Evolutionary conservation across 2,797 vertebrate genomes (phyloP), one percentile per base, ranked within the genome.

Genomic region (Paratrypauchen microcephalus): DNA sequence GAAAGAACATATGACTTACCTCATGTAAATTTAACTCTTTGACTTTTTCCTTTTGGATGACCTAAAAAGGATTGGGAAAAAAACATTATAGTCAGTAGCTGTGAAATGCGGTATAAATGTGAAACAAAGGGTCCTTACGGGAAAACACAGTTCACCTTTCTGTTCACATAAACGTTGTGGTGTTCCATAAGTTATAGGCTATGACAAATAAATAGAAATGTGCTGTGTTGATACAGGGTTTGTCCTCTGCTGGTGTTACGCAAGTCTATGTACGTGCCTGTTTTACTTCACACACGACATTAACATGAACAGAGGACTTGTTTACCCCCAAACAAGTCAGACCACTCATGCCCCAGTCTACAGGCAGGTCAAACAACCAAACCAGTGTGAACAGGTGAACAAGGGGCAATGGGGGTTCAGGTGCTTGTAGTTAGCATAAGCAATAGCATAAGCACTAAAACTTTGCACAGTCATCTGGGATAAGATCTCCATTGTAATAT

Each of bases 11-110:
- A 26, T 30, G 54, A 18, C 96, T 95, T 92, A 99, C 98, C 95
- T 99, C 98, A 77, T 99, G 97, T 65, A 99, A 92, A 88, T 99
- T 99, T 90, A 99, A 90, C 84, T 99, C 97, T 94, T 99, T 99
- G 84, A 98, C 97, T 85, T 99, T 99, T 87, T 98, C 98, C 91
- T 99, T 99, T 86, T 99, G 95, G 90, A 99, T 99, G 74, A 99
- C 98, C 98, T 99, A 87, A 32, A 89, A 91, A 61, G 83, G 75
- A 68, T 45, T 89, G 80, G 84, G 21, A 73, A n/a, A 82, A 1
- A 69, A 15, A 39, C 32, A 74, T 70, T 47, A 15, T 15, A 15
- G 13, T 45, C 41, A 45, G 41, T 16, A 15, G 13, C 13, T 45
- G 41, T 45, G 41, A 45, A 15, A 4, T 15, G 13, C 1, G 13